These are phyloP conservation scores for Fundulus diaphanus DNA, from an alignment of 2,797 vertebrate genomes.

Conservation along the genomic window DNA sequence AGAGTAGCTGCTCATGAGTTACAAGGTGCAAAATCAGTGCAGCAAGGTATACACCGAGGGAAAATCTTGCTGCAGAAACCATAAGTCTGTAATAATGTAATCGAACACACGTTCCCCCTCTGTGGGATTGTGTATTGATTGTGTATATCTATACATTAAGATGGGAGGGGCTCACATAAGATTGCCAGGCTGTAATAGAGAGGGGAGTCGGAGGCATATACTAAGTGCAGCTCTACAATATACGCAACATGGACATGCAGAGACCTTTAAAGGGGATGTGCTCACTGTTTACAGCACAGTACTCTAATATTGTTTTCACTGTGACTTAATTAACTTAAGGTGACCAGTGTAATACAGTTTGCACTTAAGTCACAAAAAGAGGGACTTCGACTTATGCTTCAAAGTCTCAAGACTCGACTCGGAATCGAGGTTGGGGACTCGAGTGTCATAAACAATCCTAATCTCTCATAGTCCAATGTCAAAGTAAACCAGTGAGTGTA, in stretches of 20 bases:
- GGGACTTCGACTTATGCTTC: background rate
- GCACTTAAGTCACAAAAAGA: background rate
- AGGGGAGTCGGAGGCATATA: background rate
- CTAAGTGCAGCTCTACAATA: background rate
- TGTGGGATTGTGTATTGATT: background rate
- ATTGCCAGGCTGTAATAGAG: constrained; percentile 1
- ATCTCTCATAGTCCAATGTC: too few relatives aligned
- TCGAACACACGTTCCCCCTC: background rate
- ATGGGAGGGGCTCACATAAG: background rate
- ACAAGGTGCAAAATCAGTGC: background rate
- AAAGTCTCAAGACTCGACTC: background rate
- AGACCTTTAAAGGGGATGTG: background rate
- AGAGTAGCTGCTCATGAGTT: background rate
- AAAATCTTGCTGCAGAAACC: background rate
- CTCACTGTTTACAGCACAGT: background rate
- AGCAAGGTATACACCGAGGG: background rate
- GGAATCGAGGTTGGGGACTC: background rate
- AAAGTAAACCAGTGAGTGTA: too few relatives aligned
- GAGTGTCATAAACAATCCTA: background rate
- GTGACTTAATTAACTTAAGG: background rate
- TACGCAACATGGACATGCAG: background rate
- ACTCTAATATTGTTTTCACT: background rate
- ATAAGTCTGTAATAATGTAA: background rate
- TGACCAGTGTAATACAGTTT: background rate
- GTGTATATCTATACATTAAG: constrained; percentile 4